Evolutionary conservation across 1,140 invertebrate species (phyloP).

Genomic region (Drosophila pandora): DNA sequence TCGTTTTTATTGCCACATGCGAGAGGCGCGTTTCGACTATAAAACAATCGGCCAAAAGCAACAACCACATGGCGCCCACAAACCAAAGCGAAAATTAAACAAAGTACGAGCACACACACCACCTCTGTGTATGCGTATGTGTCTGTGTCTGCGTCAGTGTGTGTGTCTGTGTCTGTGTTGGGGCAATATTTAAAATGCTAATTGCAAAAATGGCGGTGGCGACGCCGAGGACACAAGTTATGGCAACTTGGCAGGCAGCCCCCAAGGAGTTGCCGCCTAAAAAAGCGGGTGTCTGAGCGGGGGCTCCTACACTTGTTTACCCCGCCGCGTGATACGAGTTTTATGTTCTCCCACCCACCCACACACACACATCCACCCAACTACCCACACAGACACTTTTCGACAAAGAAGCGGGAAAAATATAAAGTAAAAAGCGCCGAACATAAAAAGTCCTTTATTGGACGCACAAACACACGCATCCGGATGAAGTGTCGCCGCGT

Average conservation of each 20-base stretch:
- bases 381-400: not conserved
- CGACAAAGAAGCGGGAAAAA: constrained; percentile 28
- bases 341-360: constrained; percentile 28
- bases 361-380: constrained; percentile 1
- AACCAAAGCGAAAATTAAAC: constrained; percentile 47
- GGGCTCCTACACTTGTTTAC: constrained; percentile 21
- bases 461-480: constrained; percentile 32
- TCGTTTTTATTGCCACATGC: constrained; percentile 67
- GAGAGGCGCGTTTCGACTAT: constrained; percentile 65
- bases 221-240: constrained; percentile 27
- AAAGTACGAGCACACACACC: constrained; percentile 21
- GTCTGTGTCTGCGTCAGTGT: not conserved
- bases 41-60: constrained; percentile 48
- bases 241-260: constrained; percentile 42
- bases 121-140: too few relatives aligned
- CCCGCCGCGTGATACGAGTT: constrained; percentile 45
- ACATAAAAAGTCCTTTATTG: constrained; percentile 49
- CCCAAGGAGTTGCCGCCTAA: constrained; percentile 17
- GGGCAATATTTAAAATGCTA: constrained; percentile 65
- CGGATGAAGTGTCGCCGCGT: constrained; percentile 43
- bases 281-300: not conserved
- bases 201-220: constrained; percentile 63
- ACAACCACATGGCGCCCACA: constrained; percentile 33
- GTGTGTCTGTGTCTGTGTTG: constrained; percentile 10
- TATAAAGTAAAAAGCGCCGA: constrained; percentile 42